phyloP scores from a whole-genome alignment of 2,113 vertebrate species.

The Pelmatolapia mariae region DNA sequence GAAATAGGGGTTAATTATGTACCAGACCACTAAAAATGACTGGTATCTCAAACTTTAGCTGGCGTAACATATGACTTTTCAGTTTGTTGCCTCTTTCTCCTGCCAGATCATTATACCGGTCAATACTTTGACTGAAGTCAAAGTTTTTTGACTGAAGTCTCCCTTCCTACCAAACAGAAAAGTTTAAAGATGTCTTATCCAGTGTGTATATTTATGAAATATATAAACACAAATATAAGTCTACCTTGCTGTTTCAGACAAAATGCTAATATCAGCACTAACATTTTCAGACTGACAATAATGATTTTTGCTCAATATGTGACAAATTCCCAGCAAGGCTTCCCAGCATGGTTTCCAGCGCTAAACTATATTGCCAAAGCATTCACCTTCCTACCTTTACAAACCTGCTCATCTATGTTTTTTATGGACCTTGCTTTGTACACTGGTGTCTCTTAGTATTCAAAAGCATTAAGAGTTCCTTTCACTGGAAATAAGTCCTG shows the following conservation, averaged over 20 bases:
- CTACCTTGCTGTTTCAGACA: background rate
- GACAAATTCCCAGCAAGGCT: background rate
- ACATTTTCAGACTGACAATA: background rate
- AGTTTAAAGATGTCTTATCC: background rate
- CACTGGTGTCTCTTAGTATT: background rate
- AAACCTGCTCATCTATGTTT: background rate
- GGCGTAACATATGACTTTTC: background rate
- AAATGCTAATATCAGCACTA: background rate
- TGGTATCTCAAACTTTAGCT: background rate
- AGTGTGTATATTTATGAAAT: background rate
- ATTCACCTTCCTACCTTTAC: background rate
- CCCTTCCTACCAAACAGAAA: background rate
- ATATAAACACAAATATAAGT: background rate
- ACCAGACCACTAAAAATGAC: background rate
- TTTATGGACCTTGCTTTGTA: background rate
- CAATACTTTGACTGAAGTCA: background rate
- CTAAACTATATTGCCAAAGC: background rate
- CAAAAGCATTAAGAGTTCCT: background rate
- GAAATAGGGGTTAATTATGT: background rate
- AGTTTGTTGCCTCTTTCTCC: background rate
- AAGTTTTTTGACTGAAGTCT: background rate
- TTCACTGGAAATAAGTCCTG: background rate
- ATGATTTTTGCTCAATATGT: background rate
- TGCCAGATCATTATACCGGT: background rate
- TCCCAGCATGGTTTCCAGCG: background rate